phyloP scores from a whole-genome alignment of 2,113 vertebrate species.

The Dunckerocampus dactyliophorus region DNA sequence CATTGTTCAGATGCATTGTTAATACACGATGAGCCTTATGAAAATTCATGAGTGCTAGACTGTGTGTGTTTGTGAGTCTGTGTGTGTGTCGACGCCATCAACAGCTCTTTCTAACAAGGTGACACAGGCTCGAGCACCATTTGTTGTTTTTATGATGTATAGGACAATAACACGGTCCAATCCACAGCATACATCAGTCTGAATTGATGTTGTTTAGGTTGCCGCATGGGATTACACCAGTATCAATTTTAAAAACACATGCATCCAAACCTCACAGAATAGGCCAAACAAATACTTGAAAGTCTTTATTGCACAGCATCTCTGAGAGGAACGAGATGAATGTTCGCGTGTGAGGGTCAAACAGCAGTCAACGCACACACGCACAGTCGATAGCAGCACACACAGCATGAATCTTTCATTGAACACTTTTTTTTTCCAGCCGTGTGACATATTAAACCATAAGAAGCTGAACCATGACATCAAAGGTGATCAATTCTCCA shows the following conservation, averaged over 20 bases:
- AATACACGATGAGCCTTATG: slow-evolving; percentile 19
- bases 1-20: slow-evolving; percentile 21
- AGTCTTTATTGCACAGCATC: slow-evolving; percentile 62
- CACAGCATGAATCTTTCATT: slow-evolving; percentile 1
- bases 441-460: slow-evolving; percentile 4
- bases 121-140: neutral
- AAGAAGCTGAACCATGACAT: slow-evolving; percentile 4
- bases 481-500: neutral
- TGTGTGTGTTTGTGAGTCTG: neutral
- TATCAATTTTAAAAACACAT: neutral
- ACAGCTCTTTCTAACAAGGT: neutral
- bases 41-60: slow-evolving; percentile 12
- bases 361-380: slow-evolving; percentile 4
- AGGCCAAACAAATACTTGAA: slow-evolving; percentile 32
- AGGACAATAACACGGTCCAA: neutral
- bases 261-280: neutral
- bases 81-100: neutral
- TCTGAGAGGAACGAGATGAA: slow-evolving; percentile 44
- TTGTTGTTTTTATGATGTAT: neutral
- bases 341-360: slow-evolving; percentile 2
- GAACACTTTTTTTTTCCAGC: neutral
- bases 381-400: slow-evolving; percentile 2
- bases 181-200: too few relatives aligned
- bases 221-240: too few relatives aligned
- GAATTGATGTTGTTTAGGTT: too few relatives aligned